These are phyloP conservation scores for Leptopilina syphax DNA, from an alignment of 2,888 invertebrate species.

Conservation along the genomic window DNA sequence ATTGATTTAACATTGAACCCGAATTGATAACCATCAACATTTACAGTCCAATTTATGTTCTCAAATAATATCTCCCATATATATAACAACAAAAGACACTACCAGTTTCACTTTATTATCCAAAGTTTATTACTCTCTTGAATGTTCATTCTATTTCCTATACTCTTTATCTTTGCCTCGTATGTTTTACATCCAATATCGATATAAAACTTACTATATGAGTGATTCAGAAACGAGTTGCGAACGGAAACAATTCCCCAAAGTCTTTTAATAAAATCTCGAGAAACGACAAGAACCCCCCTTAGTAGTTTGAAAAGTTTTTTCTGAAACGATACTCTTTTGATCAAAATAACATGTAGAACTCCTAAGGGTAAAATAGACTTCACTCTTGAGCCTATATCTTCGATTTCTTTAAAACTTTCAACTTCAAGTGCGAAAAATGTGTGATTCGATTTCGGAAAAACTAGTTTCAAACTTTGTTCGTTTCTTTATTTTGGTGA, in stretches of 20 bases:
- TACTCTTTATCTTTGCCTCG: not conserved
- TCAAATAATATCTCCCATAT: too few relatives aligned
- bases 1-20: too few relatives aligned
- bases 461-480: not conserved
- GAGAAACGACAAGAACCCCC: not conserved
- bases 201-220: not conserved
- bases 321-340: not conserved
- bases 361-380: conserved; percentile 8
- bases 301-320: not conserved
- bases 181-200: not conserved
- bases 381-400: not conserved
- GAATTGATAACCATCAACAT: too few relatives aligned
- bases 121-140: not conserved
- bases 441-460: not conserved
- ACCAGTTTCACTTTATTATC: not conserved
- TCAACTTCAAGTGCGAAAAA: not conserved
- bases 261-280: not conserved
- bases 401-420: not conserved
- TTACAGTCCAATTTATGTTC: too few relatives aligned
- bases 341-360: conserved; percentile 12
- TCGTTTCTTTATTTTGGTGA: not conserved
- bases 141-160: not conserved
- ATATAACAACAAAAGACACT: too few relatives aligned
- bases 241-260: not conserved
- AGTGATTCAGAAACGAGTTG: conserved; percentile 6